Percentiles rank a stretch among this genome's conserved stretches.
Evolutionary conservation across 1,140 invertebrate genomes (phyloP).

Genomic region (Drosophila willistoni): DNA sequence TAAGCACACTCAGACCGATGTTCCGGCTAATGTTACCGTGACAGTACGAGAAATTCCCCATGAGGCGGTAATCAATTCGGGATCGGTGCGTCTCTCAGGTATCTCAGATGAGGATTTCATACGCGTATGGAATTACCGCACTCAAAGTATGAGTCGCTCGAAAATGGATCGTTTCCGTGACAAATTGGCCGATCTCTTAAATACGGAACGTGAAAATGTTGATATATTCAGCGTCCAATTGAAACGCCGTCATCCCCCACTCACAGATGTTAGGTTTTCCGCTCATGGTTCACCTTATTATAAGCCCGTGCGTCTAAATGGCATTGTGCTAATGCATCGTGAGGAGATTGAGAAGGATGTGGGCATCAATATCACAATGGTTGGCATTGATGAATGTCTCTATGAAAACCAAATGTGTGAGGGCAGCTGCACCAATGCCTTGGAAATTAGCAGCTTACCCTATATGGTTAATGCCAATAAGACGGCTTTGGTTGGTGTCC

Average conservation of each 20-base stretch:
- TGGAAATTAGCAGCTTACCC: conserved; percentile 94
- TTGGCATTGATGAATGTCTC: conserved; percentile 98
- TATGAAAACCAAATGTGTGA: conserved; percentile 98
- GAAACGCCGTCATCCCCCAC: conserved; percentile 92
- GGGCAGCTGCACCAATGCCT: conserved; percentile 96
- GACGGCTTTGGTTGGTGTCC: conserved; percentile 96
- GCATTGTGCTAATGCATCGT: conserved; percentile 95
- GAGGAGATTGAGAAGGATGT: conserved; percentile 97
- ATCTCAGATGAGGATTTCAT: conserved; percentile 98
- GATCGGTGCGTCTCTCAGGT: conserved; percentile 96
- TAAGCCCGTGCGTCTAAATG: conserved; percentile 96
- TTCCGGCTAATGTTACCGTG: conserved; percentile 96
- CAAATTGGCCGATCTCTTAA: conserved; percentile 92
- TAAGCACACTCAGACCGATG: conserved; percentile 95
- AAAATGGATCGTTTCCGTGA: conserved; percentile 95
- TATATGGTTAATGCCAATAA: conserved; percentile 98
- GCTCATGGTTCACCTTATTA: conserved; percentile 98
- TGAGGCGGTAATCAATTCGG: conserved; percentile 97
- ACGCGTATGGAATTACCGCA: conserved; percentile 95
- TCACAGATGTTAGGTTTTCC: conserved; percentile 96
- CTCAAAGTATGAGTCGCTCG: conserved; percentile 91
- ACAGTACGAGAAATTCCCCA: conserved; percentile 96
- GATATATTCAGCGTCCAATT: conserved; percentile 97
- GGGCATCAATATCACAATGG: conserved; percentile 98
- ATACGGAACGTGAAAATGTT: conserved; percentile 93